phyloP scores from a whole-genome alignment of 2,888 invertebrate genomes.

The Agrilus biguttatus region DNA sequence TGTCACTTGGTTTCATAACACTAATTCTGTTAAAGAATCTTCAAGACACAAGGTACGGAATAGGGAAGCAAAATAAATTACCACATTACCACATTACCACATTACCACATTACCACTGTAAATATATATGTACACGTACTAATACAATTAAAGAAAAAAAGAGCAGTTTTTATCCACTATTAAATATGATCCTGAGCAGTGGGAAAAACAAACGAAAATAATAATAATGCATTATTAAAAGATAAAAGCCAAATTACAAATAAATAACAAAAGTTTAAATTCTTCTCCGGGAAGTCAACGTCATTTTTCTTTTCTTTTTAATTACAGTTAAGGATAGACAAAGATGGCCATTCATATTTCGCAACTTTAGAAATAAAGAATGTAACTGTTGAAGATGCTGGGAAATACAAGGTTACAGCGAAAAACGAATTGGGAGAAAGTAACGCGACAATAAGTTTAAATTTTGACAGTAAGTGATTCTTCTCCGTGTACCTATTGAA shows the following conservation, averaged over 20 bases:
- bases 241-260: no score
- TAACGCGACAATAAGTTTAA: constrained; percentile 91
- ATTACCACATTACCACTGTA: no score
- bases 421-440: constrained; percentile 97
- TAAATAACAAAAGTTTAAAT: no score
- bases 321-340: constrained; percentile 69
- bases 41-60: constrained; percentile 67
- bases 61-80: no score
- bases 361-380: constrained; percentile 86
- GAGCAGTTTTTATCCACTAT: no score
- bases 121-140: no score
- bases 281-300: no score
- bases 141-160: no score
- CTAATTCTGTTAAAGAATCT: constrained; percentile 63
- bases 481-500: constrained; percentile 1
- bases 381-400: constrained; percentile 93
- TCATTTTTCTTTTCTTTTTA: not conserved
- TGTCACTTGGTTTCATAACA: constrained; percentile 85
- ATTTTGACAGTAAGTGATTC: constrained; percentile 87
- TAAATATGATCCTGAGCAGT: no score
- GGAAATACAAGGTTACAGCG: constrained; percentile 91
- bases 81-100: no score
- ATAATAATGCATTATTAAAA: no score
- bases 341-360: constrained; percentile 87
- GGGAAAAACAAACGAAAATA: no score